These are phyloP conservation scores for Momotus momota DNA, from an alignment of 2,797 vertebrate species.

Conservation along the genomic window DNA sequence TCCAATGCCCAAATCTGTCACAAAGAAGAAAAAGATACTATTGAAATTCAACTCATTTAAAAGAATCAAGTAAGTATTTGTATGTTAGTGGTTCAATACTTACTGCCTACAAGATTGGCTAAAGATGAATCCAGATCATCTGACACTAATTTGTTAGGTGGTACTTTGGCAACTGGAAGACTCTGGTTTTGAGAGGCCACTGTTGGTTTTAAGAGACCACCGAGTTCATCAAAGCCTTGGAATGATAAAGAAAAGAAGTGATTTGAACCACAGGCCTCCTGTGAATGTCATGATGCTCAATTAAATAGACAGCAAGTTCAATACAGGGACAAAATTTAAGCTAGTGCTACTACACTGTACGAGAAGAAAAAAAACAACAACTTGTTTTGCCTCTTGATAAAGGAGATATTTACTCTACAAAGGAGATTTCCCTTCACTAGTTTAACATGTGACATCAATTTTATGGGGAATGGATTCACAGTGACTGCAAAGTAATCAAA, in stretches of 20 bases:
- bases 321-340: background rate
- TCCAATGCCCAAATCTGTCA: conserved; percentile 92
- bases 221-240: conserved; percentile 92
- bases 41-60: conserved; percentile 29
- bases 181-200: conserved; percentile 89
- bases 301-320: background rate
- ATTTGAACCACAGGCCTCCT: background rate
- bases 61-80: background rate
- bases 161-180: conserved; percentile 84
- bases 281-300: background rate
- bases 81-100: conserved; percentile 71
- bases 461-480: background rate
- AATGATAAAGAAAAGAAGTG: conserved; percentile 64
- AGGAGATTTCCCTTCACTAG: background rate
- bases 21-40: conserved; percentile 14
- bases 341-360: background rate
- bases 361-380: background rate
- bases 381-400: background rate
- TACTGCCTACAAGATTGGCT: conserved; percentile 97
- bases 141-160: conserved; percentile 90
- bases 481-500: background rate
- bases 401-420: background rate
- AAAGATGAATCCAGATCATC: conserved; percentile 95
- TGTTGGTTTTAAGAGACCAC: conserved; percentile 94
- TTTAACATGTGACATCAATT: background rate